phyloP scores from a whole-genome alignment of 2,797 vertebrate species.

The Tokudaia muenninki region DNA sequence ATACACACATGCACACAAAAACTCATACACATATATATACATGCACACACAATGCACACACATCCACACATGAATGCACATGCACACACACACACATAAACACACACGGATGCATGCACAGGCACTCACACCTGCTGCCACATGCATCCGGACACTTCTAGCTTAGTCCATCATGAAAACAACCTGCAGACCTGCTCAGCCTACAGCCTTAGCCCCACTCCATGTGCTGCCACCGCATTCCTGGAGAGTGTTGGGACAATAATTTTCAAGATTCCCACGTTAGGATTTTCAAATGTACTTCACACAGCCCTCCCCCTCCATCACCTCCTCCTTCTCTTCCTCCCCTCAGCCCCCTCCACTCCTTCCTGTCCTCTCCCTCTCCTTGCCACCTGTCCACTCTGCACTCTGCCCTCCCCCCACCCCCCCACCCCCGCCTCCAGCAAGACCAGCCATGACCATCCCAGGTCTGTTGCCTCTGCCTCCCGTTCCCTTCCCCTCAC shows the following conservation, averaged over 20 bases:
- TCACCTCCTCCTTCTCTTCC: accelerated
- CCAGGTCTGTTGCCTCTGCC: neutral
- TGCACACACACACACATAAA: neutral
- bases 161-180: accelerated
- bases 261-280: no score
- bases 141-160: accelerated
- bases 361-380: neutral
- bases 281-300: neutral
- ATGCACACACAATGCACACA: neutral
- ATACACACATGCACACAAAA: neutral
- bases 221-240: accelerated
- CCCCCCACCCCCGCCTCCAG: neutral
- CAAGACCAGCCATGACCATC: neutral
- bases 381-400: accelerated
- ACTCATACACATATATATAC: neutral
- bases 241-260: neutral
- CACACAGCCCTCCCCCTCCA: neutral
- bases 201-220: neutral
- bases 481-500: neutral
- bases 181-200: neutral
- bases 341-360: no score
- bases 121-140: neutral
- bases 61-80: no score
- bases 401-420: no score
- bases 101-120: neutral